Conservation (phyloP, 2,888 invertebrate genomes). For the Tryphoninae sp. region DNA sequence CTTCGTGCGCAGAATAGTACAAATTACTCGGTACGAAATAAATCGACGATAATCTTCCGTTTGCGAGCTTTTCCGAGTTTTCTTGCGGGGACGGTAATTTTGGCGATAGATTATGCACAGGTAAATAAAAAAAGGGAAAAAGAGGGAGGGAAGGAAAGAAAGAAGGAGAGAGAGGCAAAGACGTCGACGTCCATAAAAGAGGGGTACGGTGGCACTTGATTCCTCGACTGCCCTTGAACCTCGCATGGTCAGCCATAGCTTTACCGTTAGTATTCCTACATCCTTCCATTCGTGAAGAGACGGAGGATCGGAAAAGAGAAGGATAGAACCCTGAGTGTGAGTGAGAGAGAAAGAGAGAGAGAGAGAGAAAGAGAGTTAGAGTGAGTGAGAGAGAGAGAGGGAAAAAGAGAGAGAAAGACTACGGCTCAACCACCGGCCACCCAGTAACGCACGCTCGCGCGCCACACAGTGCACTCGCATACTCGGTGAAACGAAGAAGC, state of each 20-base stretch:
- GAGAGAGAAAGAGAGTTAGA: constrained; percentile 27
- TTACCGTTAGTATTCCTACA: constrained; percentile 79
- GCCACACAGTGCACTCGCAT: constrained; percentile 59
- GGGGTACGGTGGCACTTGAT: constrained; percentile 69
- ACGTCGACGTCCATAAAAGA: constrained; percentile 40
- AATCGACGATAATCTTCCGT: constrained; percentile 32
- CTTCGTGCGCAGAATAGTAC: constrained; percentile 3
- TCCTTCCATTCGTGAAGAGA: constrained; percentile 75
- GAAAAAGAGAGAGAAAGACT: constrained; percentile 12
- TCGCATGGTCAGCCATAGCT: constrained; percentile 73
- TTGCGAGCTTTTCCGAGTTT: constrained; percentile 18
- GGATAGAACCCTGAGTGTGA: constrained; percentile 62
- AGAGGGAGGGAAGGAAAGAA: constrained; percentile 38
- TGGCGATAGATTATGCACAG: constrained; percentile 35
- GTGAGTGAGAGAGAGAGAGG: constrained; percentile 29
- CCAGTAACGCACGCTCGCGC: constrained; percentile 71
- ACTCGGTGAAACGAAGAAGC: constrained; percentile 58
- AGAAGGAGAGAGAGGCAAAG: constrained; percentile 4
- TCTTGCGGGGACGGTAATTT: constrained; percentile 35
- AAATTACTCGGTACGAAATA: constrained; percentile 16
- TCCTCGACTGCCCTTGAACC: constrained; percentile 78
- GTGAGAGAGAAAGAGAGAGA: constrained; percentile 13
- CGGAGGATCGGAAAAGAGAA: constrained; percentile 17
- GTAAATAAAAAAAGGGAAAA: constrained; percentile 20
- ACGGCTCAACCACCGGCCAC: constrained; percentile 65